Evolutionary conservation across 2,797 vertebrate genomes (phyloP), one percentile per base, ranked within the genome.

Genomic region (Argya squamiceps): DNA sequence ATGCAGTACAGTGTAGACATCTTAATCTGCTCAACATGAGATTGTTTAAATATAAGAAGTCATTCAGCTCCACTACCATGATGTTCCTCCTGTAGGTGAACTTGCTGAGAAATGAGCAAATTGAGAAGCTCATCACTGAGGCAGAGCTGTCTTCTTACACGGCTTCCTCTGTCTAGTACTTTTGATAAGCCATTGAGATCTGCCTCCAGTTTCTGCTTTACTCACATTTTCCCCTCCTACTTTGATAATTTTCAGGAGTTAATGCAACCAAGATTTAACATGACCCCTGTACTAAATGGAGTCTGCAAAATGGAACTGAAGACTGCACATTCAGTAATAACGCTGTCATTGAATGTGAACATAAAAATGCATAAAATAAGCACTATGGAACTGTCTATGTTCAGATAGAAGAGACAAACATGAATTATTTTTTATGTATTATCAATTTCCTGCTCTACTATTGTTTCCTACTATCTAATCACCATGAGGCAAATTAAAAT

Each of bases 1-100:
- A 30, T 15, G 56, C 3, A 6, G 14, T 12, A 14, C 1, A 3
- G 8, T 1, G 0, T 14, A 41, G 27, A 34, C 11, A 55, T 55
- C 32, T 67, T 58, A 36, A n/a, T 19, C 34, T 75, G 17, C 11
- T 79, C 49, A 52, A 3, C 10, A 11, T 11, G n/a, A 74, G 2
- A 18, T 32, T 64, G 6, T 56, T 75, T 71, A 36, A 65, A 81
- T 32, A 30, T 5, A 37, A 65, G n/a, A 78, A 6, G 9, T 47
- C 5, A 6, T 85, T 52, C 37, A 64, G 26, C 2, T 65, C 23
- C 1, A 0, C 10, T 29, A 21, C 17, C 10, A 32, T 56, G 16
- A 9, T 2, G 0, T 22, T 88, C 11, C 12, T 70, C 21, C 23
- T 39, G 23, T 5, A 53, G 13, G 5, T 77, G 50, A 80, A 49